Percentiles rank a stretch among this genome's conserved stretches.
These are phyloP conservation scores for Amphiprion percula DNA, from an alignment of 2,113 vertebrate species.

Conservation along the genomic window DNA sequence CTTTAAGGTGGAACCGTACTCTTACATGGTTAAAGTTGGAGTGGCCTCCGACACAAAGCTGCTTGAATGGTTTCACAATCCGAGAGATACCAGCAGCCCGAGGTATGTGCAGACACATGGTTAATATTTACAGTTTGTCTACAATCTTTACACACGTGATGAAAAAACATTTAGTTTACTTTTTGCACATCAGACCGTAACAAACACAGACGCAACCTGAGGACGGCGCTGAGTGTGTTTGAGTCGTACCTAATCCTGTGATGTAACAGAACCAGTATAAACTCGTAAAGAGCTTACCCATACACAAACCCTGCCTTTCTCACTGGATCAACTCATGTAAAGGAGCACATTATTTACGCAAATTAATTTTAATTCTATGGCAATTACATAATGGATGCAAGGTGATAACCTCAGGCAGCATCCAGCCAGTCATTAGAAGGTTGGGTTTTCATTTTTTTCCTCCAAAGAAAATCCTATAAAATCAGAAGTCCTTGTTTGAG, in stretches of 20 bases:
- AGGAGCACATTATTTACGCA: slow-evolving; percentile 33
- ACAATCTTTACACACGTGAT: not conserved
- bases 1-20: slow-evolving; percentile 91
- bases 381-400: slow-evolving; percentile 22
- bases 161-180: no score
- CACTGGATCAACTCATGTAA: slow-evolving; percentile 31
- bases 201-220: slow-evolving; percentile 4
- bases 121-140: not conserved
- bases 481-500: not conserved
- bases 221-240: slow-evolving; percentile 22
- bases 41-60: slow-evolving; percentile 93
- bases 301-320: slow-evolving; percentile 59
- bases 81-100: slow-evolving; percentile 92
- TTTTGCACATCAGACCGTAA: not conserved
- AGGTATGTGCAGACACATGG: slow-evolving; percentile 85
- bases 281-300: slow-evolving; percentile 73
- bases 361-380: slow-evolving; percentile 21
- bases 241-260: slow-evolving; percentile 68
- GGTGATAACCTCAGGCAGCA: not conserved
- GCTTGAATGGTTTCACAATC: slow-evolving; percentile 93
- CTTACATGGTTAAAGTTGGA: slow-evolving; percentile 95
- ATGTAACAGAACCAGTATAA: slow-evolving; percentile 66
- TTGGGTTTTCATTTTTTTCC: not conserved
- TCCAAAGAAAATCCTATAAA: not conserved
- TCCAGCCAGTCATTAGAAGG: not conserved